Base-by-base conservation (phyloP, 2,888 invertebrate species). In the Elegia similella region DNA sequence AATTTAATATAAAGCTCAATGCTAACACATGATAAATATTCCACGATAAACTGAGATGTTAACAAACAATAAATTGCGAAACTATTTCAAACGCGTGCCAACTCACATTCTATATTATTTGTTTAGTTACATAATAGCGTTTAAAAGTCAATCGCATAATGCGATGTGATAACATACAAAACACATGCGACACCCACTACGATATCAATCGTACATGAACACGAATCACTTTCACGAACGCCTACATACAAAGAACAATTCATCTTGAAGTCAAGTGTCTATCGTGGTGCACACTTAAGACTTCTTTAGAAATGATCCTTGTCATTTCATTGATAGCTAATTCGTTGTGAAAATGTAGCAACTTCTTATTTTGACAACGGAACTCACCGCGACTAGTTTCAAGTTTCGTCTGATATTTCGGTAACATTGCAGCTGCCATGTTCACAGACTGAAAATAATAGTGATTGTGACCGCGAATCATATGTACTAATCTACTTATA, bases 171-270 rank as follows among this genome's bases (percentile, higher is more conserved):
- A 60, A 53, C 60, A 67, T 63, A 34, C 55, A 34, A 67, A 65
- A 72, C 72, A 80, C 73, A 69, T 74, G 72, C 70, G 74, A 82
- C 84, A 80, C 83, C 84, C 77, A 84, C 83, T 59, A 61, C 56
- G 78, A 80, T 80, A 76, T 64, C 62, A 61, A 81, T 81, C 79
- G 50, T 69, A 58, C 60, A 59, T 62, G 65, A 70, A 70, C 72
- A 59, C 63, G 65, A 70, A 70, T 73, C 64, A 81, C 84, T 84
- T 84, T 85, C 82, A 79, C 80, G 62, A 64, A 74, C 74, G 66
- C 76, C 75, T 69, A 74, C 74, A 59, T 63, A 59, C 34, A n/a
- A 50, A 50, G 23, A 50, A 42, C 42, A 42, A 48, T 48, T 17
- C 50, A 17, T 34, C 50, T 50, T 15, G 50, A 17, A 38, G 34